These are phyloP conservation scores for Sebastes elongatus DNA, from an alignment of 2,797 vertebrate species.

Conservation along the genomic window DNA sequence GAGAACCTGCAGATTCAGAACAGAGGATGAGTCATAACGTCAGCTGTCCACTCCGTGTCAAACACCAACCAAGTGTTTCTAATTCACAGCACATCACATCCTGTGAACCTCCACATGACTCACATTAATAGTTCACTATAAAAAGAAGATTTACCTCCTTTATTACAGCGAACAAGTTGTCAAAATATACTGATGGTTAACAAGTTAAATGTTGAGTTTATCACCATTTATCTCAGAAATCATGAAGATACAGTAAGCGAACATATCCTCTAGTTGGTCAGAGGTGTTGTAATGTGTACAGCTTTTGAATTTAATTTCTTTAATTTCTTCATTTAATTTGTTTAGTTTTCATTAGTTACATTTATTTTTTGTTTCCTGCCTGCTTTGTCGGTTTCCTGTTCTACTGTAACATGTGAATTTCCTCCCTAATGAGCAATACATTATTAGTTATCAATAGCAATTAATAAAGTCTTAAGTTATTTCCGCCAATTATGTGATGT, in stretches of 20 bases:
- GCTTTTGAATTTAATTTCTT: not conserved
- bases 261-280: too few species aligned
- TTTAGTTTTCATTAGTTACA: too few species aligned
- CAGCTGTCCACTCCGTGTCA: not conserved
- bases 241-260: not conserved
- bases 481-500: not conserved
- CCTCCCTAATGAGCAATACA: not conserved
- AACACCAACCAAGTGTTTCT: not conserved
- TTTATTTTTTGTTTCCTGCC: not conserved
- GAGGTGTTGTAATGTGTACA: not conserved
- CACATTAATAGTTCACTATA: not conserved
- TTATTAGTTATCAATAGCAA: not conserved
- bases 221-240: not conserved
- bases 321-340: not conserved
- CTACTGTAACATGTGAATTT: not conserved
- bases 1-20: conserved; percentile 85
- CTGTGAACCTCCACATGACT: conserved; percentile 8
- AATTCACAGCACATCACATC: conserved; percentile 8
- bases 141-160: not conserved
- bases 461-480: not conserved
- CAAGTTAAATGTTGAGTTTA: not conserved
- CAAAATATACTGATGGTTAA: not conserved
- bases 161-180: not conserved
- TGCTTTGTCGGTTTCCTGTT: not conserved
- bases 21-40: conserved; percentile 3